Conservation (phyloP, 2,888 invertebrate genomes). For the Drosophila setosimentum region DNA sequence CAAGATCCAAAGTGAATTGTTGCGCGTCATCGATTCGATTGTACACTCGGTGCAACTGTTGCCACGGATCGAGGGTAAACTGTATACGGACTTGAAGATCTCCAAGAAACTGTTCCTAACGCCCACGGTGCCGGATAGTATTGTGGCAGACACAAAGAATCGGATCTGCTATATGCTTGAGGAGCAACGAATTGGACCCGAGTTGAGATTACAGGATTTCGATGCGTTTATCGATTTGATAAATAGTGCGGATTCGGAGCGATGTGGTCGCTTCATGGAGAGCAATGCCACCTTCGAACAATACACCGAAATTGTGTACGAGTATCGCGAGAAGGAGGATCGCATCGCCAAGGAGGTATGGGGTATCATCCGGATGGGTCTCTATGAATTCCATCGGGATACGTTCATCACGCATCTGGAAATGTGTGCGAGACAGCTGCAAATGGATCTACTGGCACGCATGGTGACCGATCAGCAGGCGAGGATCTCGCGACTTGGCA, state of each 20-base stretch:
- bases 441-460: constrained; percentile 89
- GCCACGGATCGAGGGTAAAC: constrained; percentile 92
- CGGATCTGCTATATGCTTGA: constrained; percentile 88
- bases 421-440: constrained; percentile 89
- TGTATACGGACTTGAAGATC: constrained; percentile 85
- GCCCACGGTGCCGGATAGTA: constrained; percentile 91
- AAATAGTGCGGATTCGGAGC: constrained; percentile 87
- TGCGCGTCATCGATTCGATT: constrained; percentile 90
- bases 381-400: constrained; percentile 93
- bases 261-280: constrained; percentile 89
- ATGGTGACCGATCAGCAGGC: constrained; percentile 93
- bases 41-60: constrained; percentile 90
- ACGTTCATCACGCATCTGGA: constrained; percentile 91
- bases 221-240: constrained; percentile 92
- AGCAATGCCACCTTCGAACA: constrained; percentile 89
- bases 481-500: constrained; percentile 92
- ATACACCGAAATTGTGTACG: constrained; percentile 87
- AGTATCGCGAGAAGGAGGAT: constrained; percentile 88
- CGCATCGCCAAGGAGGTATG: constrained; percentile 87
- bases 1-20: constrained; percentile 89
- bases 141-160: constrained; percentile 88
- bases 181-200: constrained; percentile 91
- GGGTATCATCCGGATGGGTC: constrained; percentile 90
- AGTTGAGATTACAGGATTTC: constrained; percentile 91
- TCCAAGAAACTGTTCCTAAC: constrained; percentile 72